These are phyloP conservation scores for Tigriopus californicus DNA, from an alignment of 2,888 invertebrate species.

Conservation along the genomic window DNA sequence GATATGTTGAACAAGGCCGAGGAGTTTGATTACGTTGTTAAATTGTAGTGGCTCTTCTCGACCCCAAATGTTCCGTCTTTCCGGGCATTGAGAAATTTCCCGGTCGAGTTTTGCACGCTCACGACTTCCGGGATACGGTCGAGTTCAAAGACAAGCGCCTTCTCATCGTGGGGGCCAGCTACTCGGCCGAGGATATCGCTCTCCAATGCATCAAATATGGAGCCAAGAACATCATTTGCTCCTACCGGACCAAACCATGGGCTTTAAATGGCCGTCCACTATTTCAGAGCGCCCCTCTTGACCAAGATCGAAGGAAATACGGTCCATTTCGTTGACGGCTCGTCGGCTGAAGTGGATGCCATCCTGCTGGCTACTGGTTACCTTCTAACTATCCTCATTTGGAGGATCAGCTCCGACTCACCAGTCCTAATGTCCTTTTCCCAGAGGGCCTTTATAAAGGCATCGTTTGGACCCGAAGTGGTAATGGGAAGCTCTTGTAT, in stretches of 20 bases:
- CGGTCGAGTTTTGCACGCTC: conserved; percentile 22
- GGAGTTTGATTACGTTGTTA: conserved; percentile 30
- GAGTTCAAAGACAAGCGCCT: conserved; percentile 25
- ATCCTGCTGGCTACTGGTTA: conserved; percentile 18
- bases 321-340: conserved; percentile 14
- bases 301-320: conserved; percentile 13
- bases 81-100: conserved; percentile 26
- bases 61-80: conserved; percentile 28
- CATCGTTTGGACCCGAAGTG: conserved; percentile 13
- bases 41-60: conserved; percentile 32
- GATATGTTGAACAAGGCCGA: background rate
- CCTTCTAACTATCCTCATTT: conserved; percentile 16
- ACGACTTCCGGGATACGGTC: conserved; percentile 20
- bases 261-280: conserved; percentile 16
- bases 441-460: conserved; percentile 18
- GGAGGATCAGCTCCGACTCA: conserved; percentile 1
- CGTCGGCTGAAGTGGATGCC: conserved; percentile 16
- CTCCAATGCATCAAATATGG: conserved; percentile 16
- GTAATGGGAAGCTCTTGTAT: conserved; percentile 15
- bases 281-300: conserved; percentile 17
- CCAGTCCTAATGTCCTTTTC: conserved; percentile 16
- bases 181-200: conserved; percentile 30
- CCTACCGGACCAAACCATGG: conserved; percentile 18
- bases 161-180: conserved; percentile 32
- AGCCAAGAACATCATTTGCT: conserved; percentile 15